phyloP scores from a whole-genome alignment of 2,797 vertebrate species.

The Petrocephalus schoutedeni region DNA sequence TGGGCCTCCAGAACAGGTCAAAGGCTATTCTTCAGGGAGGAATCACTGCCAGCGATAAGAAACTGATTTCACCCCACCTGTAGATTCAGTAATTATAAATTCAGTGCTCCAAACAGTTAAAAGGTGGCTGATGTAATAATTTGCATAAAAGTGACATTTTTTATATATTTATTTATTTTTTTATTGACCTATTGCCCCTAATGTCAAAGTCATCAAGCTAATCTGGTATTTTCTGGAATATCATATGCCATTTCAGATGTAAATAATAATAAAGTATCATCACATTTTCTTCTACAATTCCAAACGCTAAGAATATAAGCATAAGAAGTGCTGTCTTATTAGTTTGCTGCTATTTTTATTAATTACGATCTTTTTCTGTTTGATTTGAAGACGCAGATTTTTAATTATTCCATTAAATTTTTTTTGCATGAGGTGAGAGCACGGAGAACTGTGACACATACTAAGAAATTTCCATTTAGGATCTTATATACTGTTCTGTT shows the following conservation, averaged over 20 bases:
- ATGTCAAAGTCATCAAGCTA: background rate
- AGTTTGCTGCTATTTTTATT: background rate
- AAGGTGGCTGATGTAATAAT: slow-evolving; percentile 15
- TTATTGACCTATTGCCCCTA: background rate
- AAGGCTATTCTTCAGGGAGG: background rate
- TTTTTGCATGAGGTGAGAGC: background rate
- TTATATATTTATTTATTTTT: background rate
- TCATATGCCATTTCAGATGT: background rate
- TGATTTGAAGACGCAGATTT: background rate
- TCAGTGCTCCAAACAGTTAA: background rate
- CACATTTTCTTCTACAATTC: background rate
- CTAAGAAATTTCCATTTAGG: background rate
- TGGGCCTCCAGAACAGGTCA: background rate
- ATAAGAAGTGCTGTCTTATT: background rate
- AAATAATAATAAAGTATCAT: background rate
- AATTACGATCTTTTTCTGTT: background rate
- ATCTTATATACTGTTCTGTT: background rate
- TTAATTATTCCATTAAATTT: background rate
- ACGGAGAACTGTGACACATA: background rate
- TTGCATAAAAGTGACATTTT: background rate
- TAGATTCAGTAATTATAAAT: slow-evolving; percentile 24
- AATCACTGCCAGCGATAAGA: background rate
- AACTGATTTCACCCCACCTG: slow-evolving; percentile 15
- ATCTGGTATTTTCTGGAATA: background rate
- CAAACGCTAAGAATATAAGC: background rate